These are phyloP conservation scores for Stomorhina lunata DNA, from an alignment of 2,888 invertebrate species.

Conservation along the genomic window DNA sequence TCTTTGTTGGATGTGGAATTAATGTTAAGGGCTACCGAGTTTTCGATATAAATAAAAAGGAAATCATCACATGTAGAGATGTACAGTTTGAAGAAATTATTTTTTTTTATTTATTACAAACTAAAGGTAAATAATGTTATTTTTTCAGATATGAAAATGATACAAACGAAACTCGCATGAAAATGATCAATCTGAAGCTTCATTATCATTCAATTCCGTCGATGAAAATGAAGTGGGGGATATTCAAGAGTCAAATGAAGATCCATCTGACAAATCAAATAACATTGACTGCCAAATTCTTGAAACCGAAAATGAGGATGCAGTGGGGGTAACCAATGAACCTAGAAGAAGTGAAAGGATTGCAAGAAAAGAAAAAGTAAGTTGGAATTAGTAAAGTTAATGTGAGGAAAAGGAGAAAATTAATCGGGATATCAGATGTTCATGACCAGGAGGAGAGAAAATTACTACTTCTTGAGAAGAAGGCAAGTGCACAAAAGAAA, in stretches of 20 bases:
- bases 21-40: slow-evolving; percentile 22
- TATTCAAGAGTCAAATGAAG: not conserved
- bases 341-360: slow-evolving; percentile 4
- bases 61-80: slow-evolving; percentile 18
- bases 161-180: not conserved
- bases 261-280: not conserved
- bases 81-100: not conserved
- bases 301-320: not conserved
- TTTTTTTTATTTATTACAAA: not conserved
- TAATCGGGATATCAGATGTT: too few species aligned
- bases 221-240: slow-evolving; percentile 17
- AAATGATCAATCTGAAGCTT: not conserved
- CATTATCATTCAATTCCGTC: slow-evolving; percentile 9
- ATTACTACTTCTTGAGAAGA: too few species aligned
- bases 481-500: too few species aligned
- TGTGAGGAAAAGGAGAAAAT: too few species aligned
- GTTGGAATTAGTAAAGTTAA: not conserved
- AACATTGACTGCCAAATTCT: not conserved
- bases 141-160: too few species aligned
- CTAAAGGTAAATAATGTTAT: not conserved
- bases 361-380: not conserved
- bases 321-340: not conserved
- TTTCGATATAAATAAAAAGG: slow-evolving; percentile 1
- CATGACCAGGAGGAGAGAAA: too few species aligned
- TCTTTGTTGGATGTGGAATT: slow-evolving; percentile 36